These are phyloP conservation scores for Varecia variegata DNA, from an alignment of 2,797 vertebrate species.

Conservation along the genomic window DNA sequence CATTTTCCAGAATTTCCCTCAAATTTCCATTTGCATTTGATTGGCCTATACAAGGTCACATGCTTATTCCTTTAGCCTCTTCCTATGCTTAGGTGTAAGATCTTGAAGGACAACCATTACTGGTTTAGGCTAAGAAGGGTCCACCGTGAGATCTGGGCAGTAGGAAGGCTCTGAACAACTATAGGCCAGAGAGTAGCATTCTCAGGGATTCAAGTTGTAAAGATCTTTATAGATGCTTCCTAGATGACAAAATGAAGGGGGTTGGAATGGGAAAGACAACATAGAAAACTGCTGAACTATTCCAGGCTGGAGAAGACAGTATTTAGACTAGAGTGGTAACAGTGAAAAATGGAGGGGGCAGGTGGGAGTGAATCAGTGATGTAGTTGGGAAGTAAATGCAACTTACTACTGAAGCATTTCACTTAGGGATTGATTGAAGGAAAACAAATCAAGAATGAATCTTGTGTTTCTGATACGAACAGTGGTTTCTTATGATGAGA, in stretches of 20 bases:
- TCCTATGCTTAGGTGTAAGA: neutral
- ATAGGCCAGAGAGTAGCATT: neutral
- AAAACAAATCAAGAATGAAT: neutral
- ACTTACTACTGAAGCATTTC: neutral
- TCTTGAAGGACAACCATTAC: neutral
- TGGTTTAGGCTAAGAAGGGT: neutral
- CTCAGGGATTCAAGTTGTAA: neutral
- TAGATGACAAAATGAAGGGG: neutral
- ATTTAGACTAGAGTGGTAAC: neutral
- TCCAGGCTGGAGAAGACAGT: neutral
- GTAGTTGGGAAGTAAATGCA: neutral
- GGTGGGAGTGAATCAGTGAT: neutral
- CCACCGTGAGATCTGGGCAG: neutral
- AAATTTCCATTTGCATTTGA: neutral
- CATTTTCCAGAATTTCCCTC: neutral
- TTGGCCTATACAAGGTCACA: neutral
- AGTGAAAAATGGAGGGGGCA: neutral
- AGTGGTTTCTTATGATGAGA: neutral
- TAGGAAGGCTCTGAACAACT: neutral
- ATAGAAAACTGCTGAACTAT: neutral
- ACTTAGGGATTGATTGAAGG: neutral
- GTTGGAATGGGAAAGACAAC: neutral
- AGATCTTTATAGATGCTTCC: neutral
- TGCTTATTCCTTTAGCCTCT: neutral
- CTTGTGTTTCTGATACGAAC: neutral